Evolutionary conservation across 2,888 invertebrate genomes (phyloP), one percentile per base, ranked within the genome.

Genomic region (Stratiomys singularior): DNA sequence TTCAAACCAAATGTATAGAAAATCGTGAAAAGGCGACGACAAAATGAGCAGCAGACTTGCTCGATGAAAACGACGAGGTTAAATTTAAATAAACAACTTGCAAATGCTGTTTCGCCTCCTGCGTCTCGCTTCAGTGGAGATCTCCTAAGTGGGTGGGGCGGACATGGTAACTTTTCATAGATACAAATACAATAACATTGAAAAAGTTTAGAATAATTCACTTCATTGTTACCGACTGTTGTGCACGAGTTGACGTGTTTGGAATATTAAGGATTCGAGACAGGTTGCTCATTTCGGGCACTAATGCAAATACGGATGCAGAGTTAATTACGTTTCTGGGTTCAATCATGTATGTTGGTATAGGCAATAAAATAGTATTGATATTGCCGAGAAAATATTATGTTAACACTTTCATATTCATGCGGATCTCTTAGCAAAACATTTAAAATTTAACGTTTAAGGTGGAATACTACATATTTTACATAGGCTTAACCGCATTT

Each of bases 11-110:
- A 18, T 18, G 52, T n/a, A 52, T 52, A 52, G 18, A 52, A 52
- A 52, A 52, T 13, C 4, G 60, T 13, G 18, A 2, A 67, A 67
- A 25, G 23, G 21, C 67, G 30, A 5, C 13, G 23, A 46, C 30
- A 15, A 69, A 69, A 69, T 69, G 46, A 69, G 44, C 18, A 37
- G 58, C 74, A 60, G 58, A 25, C 44, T 58, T 52, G 72, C 23
- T 44, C 56, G 0, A 69, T 15, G 74, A n/a, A 60, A 60, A 58
- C 44, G 60, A 58, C 21, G 74, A 74, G 74, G 58, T 74, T 60
- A 77, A 79, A 79, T 79, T 79, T 76, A 74, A 78, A 79, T 79
- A 79, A 79, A 79, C 79, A 79, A 78, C 79, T 79, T 79, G 79
- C 78, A 79, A 79, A 79, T 79, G 78, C 76, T 76, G 47, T 37